A percentile compares a stretch with the other conserved stretches of the same genome.
Evolutionary conservation across 2,888 invertebrate species (phyloP).

Genomic region (Andrena bucephala): DNA sequence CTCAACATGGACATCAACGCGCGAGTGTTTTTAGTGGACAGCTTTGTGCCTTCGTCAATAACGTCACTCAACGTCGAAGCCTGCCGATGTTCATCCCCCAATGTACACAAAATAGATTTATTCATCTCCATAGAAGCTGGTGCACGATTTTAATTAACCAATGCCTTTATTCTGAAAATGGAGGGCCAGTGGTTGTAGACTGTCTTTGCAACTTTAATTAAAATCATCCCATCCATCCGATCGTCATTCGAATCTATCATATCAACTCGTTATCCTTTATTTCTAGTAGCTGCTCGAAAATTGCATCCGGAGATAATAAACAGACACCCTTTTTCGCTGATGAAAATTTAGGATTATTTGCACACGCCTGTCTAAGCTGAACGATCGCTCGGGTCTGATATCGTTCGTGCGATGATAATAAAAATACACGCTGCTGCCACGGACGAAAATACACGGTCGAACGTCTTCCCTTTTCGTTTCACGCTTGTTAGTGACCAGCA

Average conservation of each 20-base stretch:
- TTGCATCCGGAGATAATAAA: neutral
- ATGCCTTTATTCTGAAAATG: neutral
- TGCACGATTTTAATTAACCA: neutral
- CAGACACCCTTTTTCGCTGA: neutral
- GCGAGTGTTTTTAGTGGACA: neutral
- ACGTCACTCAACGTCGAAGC: neutral
- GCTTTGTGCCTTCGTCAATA: neutral
- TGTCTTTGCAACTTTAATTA: conserved; percentile 5
- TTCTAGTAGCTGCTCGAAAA: conserved; percentile 2
- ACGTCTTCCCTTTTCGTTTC: conserved; percentile 21
- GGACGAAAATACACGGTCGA: conserved; percentile 16
- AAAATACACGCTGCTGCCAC: neutral
- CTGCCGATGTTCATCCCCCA: too few relatives aligned
- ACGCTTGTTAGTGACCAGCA: conserved; percentile 61
- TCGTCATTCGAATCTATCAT: conserved; percentile 1
- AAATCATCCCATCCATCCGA: neutral
- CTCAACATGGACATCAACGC: neutral
- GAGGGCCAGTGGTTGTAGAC: neutral
- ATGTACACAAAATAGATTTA: too few relatives aligned
- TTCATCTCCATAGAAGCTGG: neutral
- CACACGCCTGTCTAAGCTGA: neutral
- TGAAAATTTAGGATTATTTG: neutral
- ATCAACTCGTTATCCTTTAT: neutral
- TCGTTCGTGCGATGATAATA: neutral
- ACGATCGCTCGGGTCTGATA: neutral